These are phyloP conservation scores for Drosophila falleni DNA, from an alignment of 2,888 invertebrate genomes.

Conservation along the genomic window DNA sequence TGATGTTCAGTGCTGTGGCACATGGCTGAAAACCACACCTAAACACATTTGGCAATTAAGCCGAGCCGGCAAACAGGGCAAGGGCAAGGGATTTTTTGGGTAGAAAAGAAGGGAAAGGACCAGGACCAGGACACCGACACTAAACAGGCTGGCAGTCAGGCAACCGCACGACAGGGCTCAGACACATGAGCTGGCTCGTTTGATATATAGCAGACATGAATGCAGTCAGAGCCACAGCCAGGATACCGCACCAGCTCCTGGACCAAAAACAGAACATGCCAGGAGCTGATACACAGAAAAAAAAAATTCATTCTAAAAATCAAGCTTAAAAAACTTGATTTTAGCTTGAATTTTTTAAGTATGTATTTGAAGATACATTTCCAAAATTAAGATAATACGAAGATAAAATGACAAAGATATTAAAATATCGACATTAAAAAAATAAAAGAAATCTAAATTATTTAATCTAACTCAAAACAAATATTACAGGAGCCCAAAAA, in stretches of 20 bases:
- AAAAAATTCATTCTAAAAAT: too few species aligned
- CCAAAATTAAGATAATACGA: too few species aligned
- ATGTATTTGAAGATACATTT: too few species aligned
- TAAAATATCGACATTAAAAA: too few species aligned
- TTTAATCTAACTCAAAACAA: too few species aligned
- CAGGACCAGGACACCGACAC: constrained; percentile 43
- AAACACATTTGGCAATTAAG: constrained; percentile 81
- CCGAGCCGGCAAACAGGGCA: constrained; percentile 28
- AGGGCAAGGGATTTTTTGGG: constrained; percentile 11
- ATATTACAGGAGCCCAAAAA: too few species aligned
- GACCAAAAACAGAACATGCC: constrained; percentile 31
- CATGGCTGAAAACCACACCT: constrained; percentile 79
- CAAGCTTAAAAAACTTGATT: too few species aligned
- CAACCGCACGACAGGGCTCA: constrained; percentile 80
- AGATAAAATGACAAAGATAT: too few species aligned
- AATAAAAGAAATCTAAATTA: too few species aligned
- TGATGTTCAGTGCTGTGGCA: constrained; percentile 32
- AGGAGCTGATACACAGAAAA: constrained; percentile 23
- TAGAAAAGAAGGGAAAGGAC: constrained; percentile 6
- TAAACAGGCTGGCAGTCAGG: constrained; percentile 70
- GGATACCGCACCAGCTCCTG: constrained; percentile 35
- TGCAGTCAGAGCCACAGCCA: constrained; percentile 48
- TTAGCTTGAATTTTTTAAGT: too few species aligned
- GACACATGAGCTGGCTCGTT: constrained; percentile 77
- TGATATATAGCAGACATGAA: constrained; percentile 77